These are phyloP conservation scores for Formica selysi DNA, from an alignment of 1,140 invertebrate species.

Conservation along the genomic window DNA sequence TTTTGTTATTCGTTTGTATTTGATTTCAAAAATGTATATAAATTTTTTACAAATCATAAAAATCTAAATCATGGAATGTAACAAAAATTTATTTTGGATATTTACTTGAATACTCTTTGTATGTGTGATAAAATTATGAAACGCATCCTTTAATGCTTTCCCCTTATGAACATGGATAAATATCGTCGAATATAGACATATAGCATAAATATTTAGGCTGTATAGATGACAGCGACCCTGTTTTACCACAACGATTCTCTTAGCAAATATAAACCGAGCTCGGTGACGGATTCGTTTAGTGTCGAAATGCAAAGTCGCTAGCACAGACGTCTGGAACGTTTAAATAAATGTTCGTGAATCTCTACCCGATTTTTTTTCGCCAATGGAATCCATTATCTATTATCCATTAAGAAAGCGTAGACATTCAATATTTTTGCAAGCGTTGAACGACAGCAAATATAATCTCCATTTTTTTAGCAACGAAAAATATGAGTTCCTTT, in stretches of 20 bases:
- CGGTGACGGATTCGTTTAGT: conserved; percentile 20
- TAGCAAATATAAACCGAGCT: conserved; percentile 41
- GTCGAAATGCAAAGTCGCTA: conserved; percentile 5
- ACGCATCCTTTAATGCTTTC: background rate
- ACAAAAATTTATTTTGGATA: background rate
- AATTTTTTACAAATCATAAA: background rate
- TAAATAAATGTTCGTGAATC: conserved; percentile 19
- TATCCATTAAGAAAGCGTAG: conserved; percentile 27
- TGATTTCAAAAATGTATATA: background rate
- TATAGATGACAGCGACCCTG: conserved; percentile 2
- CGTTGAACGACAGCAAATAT: conserved; percentile 1
- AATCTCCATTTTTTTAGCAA: background rate
- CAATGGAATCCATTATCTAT: conserved; percentile 14
- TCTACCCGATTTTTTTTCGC: conserved; percentile 1
- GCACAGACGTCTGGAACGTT: background rate
- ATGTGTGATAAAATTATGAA: background rate
- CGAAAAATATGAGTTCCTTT: no score
- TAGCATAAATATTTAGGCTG: conserved; percentile 32
- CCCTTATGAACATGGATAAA: background rate
- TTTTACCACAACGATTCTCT: conserved; percentile 3
- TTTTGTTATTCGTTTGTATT: background rate
- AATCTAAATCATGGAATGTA: background rate
- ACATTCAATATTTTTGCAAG: conserved; percentile 45
- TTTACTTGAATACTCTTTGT: background rate
- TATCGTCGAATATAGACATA: background rate